These are phyloP conservation scores for Sandelia bainsii DNA, from an alignment of 2,797 vertebrate genomes.

Conservation along the genomic window DNA sequence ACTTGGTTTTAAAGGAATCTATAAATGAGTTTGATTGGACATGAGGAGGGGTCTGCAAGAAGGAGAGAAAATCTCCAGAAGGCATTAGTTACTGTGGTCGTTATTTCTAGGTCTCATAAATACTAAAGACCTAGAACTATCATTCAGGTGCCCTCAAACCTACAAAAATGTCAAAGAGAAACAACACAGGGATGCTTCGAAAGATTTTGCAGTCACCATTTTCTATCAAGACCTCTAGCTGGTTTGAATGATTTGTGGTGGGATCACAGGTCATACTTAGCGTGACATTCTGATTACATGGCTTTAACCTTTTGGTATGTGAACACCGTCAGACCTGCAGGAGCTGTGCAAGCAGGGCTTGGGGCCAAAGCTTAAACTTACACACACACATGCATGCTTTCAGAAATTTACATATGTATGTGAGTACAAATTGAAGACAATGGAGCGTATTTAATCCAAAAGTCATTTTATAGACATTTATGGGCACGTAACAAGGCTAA, in stretches of 20 bases:
- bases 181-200: slow-evolving; percentile 42
- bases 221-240: slow-evolving; percentile 31
- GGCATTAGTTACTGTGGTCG: slow-evolving; percentile 34
- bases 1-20: slow-evolving; percentile 32
- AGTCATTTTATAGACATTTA: slow-evolving; percentile 41
- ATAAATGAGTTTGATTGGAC: slow-evolving; percentile 48
- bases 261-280: slow-evolving; percentile 50
- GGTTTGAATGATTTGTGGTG: slow-evolving; percentile 62
- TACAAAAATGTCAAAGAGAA: slow-evolving; percentile 46
- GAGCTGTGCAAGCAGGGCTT: slow-evolving; percentile 24
- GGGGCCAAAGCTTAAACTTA: slow-evolving; percentile 10
- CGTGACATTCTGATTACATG: slow-evolving; percentile 72
- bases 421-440: slow-evolving; percentile 45
- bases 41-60: slow-evolving; percentile 2
- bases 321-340: slow-evolving; percentile 50
- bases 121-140: slow-evolving; percentile 46
- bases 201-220: slow-evolving; percentile 30
- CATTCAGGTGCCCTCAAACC: slow-evolving; percentile 42
- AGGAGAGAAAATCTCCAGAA: slow-evolving; percentile 34
- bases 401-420: slow-evolving; percentile 19
- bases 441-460: slow-evolving; percentile 30
- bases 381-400: slow-evolving; percentile 8
- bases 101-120: slow-evolving; percentile 58
- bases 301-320: slow-evolving; percentile 65
- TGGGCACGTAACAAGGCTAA: slow-evolving; percentile 36